Percentiles rank a stretch among this genome's conserved stretches.
Evolutionary conservation across 2,888 invertebrate genomes (phyloP).

Genomic region (Lutraria lutraria): DNA sequence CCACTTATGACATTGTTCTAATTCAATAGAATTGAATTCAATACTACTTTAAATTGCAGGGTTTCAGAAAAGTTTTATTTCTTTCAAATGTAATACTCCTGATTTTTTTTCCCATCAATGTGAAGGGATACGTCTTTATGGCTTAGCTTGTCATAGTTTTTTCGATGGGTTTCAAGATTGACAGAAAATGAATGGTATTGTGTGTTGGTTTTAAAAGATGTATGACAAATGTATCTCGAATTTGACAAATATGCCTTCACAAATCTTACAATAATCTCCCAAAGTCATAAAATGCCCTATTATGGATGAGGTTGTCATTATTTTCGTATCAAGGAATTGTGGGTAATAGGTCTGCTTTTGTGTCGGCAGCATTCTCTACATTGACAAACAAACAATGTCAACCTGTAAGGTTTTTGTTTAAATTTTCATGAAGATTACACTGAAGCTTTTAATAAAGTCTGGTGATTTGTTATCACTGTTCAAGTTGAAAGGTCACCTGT

Average conservation of each 20-base stretch:
- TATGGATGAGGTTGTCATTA: neutral
- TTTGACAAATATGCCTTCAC: slow-evolving; percentile 2
- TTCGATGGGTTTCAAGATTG: neutral
- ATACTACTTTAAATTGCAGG: neutral
- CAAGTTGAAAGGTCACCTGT: neutral
- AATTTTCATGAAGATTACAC: neutral
- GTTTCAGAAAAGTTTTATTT: slow-evolving; percentile 1
- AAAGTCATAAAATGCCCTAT: neutral
- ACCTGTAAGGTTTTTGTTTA: neutral
- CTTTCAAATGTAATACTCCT: neutral
- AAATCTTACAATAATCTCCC: slow-evolving; percentile 10
- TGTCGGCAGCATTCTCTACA: neutral
- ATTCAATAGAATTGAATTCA: neutral
- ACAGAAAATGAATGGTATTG: slow-evolving; percentile 13
- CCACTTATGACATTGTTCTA: slow-evolving; percentile 18
- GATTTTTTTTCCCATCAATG: neutral
- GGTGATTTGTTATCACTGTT: slow-evolving; percentile 9
- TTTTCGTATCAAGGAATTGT: neutral
- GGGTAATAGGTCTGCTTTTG: neutral
- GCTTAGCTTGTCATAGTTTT: neutral
- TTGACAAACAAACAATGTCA: neutral
- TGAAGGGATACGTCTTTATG: neutral
- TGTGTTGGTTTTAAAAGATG: neutral
- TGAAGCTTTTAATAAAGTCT: neutral
- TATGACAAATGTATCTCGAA: neutral